phyloP scores from a whole-genome alignment of 2,888 invertebrate species.

The Acanthosoma haemorrhoidale region DNA sequence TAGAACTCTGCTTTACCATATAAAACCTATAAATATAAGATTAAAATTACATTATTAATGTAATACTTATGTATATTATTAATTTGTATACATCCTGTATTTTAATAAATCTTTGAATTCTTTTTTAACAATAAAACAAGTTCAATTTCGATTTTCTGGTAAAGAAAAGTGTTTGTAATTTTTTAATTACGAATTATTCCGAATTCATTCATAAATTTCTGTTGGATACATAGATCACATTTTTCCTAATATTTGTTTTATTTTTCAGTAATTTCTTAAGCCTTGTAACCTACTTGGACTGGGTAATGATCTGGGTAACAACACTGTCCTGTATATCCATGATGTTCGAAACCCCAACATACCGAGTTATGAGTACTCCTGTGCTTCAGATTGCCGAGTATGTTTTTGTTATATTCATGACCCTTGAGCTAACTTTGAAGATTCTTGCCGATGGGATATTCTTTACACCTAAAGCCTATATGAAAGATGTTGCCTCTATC shows the following conservation, averaged over 20 bases:
- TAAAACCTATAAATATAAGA: too few species aligned
- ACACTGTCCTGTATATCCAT: constrained; percentile 95
- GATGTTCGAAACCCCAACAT: constrained; percentile 96
- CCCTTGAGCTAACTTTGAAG: constrained; percentile 89
- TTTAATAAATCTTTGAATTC: neutral
- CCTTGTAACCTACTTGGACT: constrained; percentile 95
- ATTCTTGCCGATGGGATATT: constrained; percentile 95
- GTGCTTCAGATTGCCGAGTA: constrained; percentile 93
- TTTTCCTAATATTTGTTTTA: neutral
- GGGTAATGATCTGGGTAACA: constrained; percentile 99
- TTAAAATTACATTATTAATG: neutral
- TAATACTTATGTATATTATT: neutral
- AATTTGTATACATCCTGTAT: neutral
- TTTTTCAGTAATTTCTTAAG: constrained; percentile 87
- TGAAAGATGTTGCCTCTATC: constrained; percentile 94
- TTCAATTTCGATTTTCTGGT: neutral
- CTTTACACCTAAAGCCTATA: constrained; percentile 97
- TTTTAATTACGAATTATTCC: neutral
- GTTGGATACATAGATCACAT: too few species aligned
- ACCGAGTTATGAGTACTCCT: constrained; percentile 91
- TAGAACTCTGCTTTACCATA: too few species aligned
- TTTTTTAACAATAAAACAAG: neutral
- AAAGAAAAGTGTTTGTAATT: neutral
- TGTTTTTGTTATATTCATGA: constrained; percentile 97
- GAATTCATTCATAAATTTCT: neutral